Evolutionary conservation across 2,888 invertebrate species (phyloP), one percentile per base, ranked within the genome.

Genomic region (Ornithoptera alexandrae): DNA sequence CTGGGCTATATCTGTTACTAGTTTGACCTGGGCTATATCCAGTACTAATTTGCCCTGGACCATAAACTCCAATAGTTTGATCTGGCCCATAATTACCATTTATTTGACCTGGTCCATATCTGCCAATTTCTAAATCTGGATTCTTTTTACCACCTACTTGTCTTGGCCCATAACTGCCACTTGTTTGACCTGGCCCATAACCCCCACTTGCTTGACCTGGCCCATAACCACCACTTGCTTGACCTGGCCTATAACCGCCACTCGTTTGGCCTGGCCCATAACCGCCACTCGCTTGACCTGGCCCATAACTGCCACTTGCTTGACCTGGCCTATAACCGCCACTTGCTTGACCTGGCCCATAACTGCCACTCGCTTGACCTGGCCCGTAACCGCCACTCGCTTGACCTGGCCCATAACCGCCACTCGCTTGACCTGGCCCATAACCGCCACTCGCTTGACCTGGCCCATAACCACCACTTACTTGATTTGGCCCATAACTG

Each of bases 401-500:
- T 70, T 67, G 61, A 71, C 75, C 67, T 62, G 74, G 70, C 69
- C 71, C 18, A 62, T 74, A 62, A 42, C 18, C 56, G 10, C 42
- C 42, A 42, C 30, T 65, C 8, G 17, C 50, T 62, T 68, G 30
- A 4, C 64, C 63, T 18, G 70, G 68, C 12, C 63, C 42, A 12
- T 65, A 67, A 17, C 56, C n/a, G 57, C 67, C 64, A 18, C 62
- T 42, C 2, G 17, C 10, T 70, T 69, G 62, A 71, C 75, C 67
- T 62, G 74, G 70, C 68, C 71, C 17, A 60, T 74, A 62, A 36
- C 22, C 58, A 39, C 59, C 60, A 39, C 65, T 72, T 57, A 64
- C 53, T 71, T 73, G 73, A 39, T 59, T 68, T 17, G 73, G 72
- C 17, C 64, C 36, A 39, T 75, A 76, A 36, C 60, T 50, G 22